Evolutionary conservation across 1,140 invertebrate genomes (phyloP).

Genomic region (Drosophila kanapiae): DNA sequence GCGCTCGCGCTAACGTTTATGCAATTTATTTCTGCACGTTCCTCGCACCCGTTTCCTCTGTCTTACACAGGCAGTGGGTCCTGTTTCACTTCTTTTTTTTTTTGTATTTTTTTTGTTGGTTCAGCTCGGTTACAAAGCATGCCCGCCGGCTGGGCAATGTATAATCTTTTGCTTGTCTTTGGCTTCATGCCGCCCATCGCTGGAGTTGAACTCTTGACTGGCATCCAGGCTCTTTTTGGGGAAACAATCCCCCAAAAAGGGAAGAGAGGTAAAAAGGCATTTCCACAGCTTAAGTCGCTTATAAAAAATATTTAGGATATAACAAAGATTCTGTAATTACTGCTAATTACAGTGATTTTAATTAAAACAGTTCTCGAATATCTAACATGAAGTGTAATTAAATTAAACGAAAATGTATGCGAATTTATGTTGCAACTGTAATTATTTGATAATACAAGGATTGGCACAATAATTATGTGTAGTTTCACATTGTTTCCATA

Average conservation of each 20-base stretch:
- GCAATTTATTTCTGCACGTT: slow-evolving; percentile 78
- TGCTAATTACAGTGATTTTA: neutral
- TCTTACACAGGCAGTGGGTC: slow-evolving; percentile 4
- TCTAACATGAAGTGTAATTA: neutral
- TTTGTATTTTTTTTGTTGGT: slow-evolving; percentile 12
- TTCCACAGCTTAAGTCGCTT: neutral
- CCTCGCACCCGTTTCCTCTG: slow-evolving; percentile 25
- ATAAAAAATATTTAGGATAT: neutral
- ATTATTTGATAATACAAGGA: too few species aligned
- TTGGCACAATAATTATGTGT: too few species aligned
- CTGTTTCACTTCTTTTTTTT: slow-evolving; percentile 11
- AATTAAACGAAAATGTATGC: too few species aligned
- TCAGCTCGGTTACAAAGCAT: slow-evolving; percentile 71
- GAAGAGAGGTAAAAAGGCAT: neutral
- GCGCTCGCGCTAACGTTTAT: slow-evolving; percentile 57
- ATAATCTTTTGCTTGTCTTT: slow-evolving; percentile 82
- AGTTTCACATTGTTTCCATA: too few species aligned
- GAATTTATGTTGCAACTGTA: too few species aligned
- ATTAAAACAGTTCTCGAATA: neutral
- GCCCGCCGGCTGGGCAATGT: slow-evolving; percentile 73
- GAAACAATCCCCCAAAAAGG: neutral
- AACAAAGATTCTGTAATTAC: too few species aligned
- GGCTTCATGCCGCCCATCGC: slow-evolving; percentile 53
- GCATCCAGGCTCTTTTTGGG: slow-evolving; percentile 21
- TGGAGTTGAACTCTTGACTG: slow-evolving; percentile 48